Base-by-base conservation (phyloP, 2,797 vertebrate genomes). In the Schizopygopsis malacanthus region DNA sequence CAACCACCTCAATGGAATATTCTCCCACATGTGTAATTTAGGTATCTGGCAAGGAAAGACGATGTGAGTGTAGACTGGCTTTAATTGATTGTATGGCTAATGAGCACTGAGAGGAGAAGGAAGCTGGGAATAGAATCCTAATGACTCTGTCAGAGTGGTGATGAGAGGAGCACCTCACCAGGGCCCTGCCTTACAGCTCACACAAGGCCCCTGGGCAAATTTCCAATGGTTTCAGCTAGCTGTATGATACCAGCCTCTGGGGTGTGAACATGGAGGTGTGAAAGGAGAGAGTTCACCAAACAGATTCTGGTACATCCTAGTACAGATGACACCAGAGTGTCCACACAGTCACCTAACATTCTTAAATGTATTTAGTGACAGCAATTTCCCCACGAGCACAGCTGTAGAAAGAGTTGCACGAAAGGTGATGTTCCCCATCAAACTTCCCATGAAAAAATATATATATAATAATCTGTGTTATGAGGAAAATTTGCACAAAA, bases 71-170 rank as follows among this genome's bases (percentile, higher is more conserved):
- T 89, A 82, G 89, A 11, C 59, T 84, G 85, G 76, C 82, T 79
- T 59, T 96, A 96, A 97, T 94, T 90, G 95, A 96, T 96, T 95
- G 94, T 92, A 91, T 93, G 73, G 88, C 94, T 95, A 96, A 96
- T 96, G 93, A 94, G 95, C 93, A 95, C 92, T 94, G 95, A 96
- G 95, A 95, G 95, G 94, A 90, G 87, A 85, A 87, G 79, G 80
- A 89, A 80, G 79, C 81, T 92, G 92, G 94, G 92, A 94, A 93
- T 92, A 92, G 91, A 92, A 95, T 94, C 90, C 92, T 95, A 95
- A 95, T 95, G 91, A 92, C 90, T 93, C 92, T 95, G 95, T 95
- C 94, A 95, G 92, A 90, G 89, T 82, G 79, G 88, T 91, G 90
- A 91, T 92, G 71, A 92, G 91, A 88, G 86, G 81, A 85, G 73